Conservation (phyloP, 2,888 invertebrate species). For the Trichogramma dendrolimi region DNA sequence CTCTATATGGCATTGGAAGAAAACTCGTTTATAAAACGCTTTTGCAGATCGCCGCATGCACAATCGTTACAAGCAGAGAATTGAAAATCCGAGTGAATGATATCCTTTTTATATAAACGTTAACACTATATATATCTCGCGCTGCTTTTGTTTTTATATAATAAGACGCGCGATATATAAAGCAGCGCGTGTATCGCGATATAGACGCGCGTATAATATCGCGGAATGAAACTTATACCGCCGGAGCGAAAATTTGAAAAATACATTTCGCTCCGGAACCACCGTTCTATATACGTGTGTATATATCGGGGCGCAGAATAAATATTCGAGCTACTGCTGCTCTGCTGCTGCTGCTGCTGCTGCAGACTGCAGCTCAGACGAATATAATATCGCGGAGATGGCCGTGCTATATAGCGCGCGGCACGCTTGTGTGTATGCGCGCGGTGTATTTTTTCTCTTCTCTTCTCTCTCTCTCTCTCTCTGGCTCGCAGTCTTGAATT, state of each 20-base stretch:
- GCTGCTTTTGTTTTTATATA: too few relatives aligned
- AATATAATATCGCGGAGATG: conserved; percentile 19
- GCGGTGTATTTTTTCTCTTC: conserved; percentile 47
- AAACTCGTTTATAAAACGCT: too few relatives aligned
- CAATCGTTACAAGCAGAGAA: too few relatives aligned
- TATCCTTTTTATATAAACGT: too few relatives aligned
- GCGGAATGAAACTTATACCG: background rate
- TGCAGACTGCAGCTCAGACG: background rate
- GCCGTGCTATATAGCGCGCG: background rate
- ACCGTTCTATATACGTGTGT: conserved; percentile 31
- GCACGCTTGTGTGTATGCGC: conserved; percentile 32
- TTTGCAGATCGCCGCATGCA: too few relatives aligned
- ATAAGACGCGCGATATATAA: background rate
- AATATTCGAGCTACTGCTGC: background rate
- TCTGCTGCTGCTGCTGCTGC: conserved; percentile 3
- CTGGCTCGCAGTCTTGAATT: conserved; percentile 38
- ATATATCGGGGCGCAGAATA: conserved; percentile 1
- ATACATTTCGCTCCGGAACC: conserved; percentile 28
- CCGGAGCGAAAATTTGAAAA: conserved; percentile 31
- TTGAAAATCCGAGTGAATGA: too few relatives aligned
- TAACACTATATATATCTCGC: too few relatives aligned
- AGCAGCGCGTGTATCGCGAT: background rate
- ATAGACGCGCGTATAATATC: background rate
- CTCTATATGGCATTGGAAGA: too few relatives aligned
- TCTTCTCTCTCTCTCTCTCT: conserved; percentile 29